Evolutionary conservation across 2,113 vertebrate genomes (phyloP), one percentile per base, ranked within the genome.

Genomic region (Garra rufa): DNA sequence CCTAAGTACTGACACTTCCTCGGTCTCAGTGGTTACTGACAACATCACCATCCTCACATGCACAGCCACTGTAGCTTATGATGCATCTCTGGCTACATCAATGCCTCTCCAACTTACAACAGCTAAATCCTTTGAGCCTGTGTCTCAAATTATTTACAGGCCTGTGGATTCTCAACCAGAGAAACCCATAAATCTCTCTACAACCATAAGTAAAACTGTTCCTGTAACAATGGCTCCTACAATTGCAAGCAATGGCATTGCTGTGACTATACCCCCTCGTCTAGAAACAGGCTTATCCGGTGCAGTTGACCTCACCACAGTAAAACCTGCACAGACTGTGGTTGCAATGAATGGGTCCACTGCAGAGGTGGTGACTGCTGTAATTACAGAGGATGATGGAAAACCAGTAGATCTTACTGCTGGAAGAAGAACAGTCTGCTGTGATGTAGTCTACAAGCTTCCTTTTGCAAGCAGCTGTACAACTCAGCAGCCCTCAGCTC

Each of bases 361-460:
- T 83, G 93, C 96, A 73, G 93, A 95, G 52, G 89, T 96, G 26
- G 19, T 97, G 82, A 99, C 97, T 89, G 95, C 97, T 78, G 90
- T 96, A 38, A 26, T 97, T 71, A 96, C 96, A 91, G 97, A 98
- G 87, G 97, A 98, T 43, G 96, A 98, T 85, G 96, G 97, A 86
- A 99, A 97, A 81, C 98, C 98, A 86, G 97, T 99, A 71, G 98
- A 99, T 91, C 91, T 99, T 70, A 99, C 98, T 52, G 97, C 96
- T 70, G 97, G 97, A 65, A 96, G 96, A 92, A 95, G 96, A 93
- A 93, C 95, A 41, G 97, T 98, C 76, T 99, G 98, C 90, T 99
- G 98, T 90, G 97, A 99, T 90, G 91, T 99, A 89, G 97, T 99
- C 81, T 99, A 98, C 87, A 97, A 95, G 82, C 92, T 99, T 44